phyloP scores from a whole-genome alignment of 2,113 vertebrate species.

The Dendrocopos noguchii region DNA sequence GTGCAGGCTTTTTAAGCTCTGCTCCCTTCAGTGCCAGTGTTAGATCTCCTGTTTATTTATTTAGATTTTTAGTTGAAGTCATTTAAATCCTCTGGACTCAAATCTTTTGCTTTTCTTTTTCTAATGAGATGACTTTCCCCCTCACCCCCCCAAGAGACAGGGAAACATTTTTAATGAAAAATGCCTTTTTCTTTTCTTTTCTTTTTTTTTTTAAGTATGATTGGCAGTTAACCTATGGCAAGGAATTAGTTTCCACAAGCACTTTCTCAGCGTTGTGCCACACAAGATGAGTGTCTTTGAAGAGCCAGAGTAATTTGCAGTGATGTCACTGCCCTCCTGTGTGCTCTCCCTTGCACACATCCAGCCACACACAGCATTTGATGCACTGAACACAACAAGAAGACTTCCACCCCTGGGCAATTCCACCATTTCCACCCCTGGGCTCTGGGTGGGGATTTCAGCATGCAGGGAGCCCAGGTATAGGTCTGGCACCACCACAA shows the following conservation, averaged over 20 bases:
- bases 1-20: background rate
- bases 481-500: background rate
- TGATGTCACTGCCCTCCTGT: background rate
- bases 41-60: constrained; percentile 4
- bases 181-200: background rate
- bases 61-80: background rate
- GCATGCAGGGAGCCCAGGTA: background rate
- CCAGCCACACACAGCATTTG: background rate
- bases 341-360: background rate
- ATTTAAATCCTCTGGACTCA: background rate
- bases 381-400: background rate
- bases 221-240: constrained; percentile 44
- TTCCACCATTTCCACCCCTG: background rate
- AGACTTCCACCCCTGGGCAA: background rate
- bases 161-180: constrained; percentile 25
- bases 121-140: background rate
- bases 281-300: constrained; percentile 33
- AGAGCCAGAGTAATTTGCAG: background rate
- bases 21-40: background rate
- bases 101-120: constrained; percentile 1
- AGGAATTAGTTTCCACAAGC: constrained; percentile 27
- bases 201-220: constrained; percentile 4
- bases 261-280: background rate
- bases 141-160: background rate
- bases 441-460: background rate